These are phyloP conservation scores for Altica lythri DNA, from an alignment of 2,888 invertebrate genomes.

Conservation along the genomic window DNA sequence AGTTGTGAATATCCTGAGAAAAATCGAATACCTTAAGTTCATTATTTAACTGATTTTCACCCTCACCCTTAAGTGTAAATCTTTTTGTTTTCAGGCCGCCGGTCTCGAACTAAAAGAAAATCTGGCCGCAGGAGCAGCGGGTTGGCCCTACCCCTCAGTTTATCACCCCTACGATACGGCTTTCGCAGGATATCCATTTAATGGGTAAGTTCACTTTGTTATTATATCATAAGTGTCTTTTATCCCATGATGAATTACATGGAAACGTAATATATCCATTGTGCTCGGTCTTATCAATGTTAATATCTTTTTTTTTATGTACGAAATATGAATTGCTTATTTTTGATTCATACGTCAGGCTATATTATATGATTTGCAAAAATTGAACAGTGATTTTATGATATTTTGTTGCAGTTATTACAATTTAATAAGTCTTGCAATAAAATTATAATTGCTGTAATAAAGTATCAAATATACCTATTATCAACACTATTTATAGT, in stretches of 20 bases:
- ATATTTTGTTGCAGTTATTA: no score
- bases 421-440: conserved; percentile 7
- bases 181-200: conserved; percentile 92
- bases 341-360: no score
- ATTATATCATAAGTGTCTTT: conserved; percentile 32
- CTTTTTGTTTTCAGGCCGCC: conserved; percentile 66
- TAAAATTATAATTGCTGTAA: conserved; percentile 1
- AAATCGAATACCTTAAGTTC: no score
- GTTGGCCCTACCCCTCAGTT: conserved; percentile 89
- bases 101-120: conserved; percentile 90
- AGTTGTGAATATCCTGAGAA: no score
- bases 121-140: conserved; percentile 78
- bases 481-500: background rate
- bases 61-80: background rate
- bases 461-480: conserved; percentile 11
- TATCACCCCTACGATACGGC: conserved; percentile 94
- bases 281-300: conserved; percentile 9
- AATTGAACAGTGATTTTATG: no score
- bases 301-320: conserved; percentile 12
- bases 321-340: conserved; percentile 17
- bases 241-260: conserved; percentile 33
- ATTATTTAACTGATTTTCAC: background rate
- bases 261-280: conserved; percentile 31
- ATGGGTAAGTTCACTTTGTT: conserved; percentile 74
- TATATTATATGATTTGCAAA: no score